A percentile compares a stretch with the other conserved stretches of the same genome.
Evolutionary conservation across 2,113 vertebrate species (phyloP).

Genomic region (Bostrychus sinensis): DNA sequence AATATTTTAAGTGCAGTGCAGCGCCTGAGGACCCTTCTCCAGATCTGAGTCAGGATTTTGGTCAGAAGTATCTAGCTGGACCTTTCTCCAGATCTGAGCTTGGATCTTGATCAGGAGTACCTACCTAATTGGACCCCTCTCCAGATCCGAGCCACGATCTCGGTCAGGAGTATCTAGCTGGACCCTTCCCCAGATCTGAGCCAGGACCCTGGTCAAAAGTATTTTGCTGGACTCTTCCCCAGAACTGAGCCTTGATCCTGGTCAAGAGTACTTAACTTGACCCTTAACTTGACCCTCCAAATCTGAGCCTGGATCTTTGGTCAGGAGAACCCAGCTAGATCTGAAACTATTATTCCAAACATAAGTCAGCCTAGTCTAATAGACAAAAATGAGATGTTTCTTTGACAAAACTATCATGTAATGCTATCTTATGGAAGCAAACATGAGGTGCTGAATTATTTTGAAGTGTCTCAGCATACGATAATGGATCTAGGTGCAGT

Average conservation of each 20-base stretch:
- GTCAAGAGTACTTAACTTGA: no score
- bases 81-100: not conserved
- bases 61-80: not conserved
- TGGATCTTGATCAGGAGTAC: not conserved
- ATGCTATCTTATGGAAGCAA: not conserved
- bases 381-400: not conserved
- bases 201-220: not conserved
- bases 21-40: no score
- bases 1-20: no score
- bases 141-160: not conserved
- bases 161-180: no score
- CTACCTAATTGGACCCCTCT: not conserved
- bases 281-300: no score
- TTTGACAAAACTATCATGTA: not conserved
- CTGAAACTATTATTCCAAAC: no score
- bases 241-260: no score
- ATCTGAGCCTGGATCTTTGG: no score
- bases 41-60: not conserved
- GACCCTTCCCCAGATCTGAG: no score
- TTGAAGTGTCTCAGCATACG: not conserved
- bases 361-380: not conserved
- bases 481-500: conserved; percentile 44
- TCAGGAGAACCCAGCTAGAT: no score
- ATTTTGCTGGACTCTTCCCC: no score
- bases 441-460: not conserved